These are phyloP conservation scores for Oophaga pumilio DNA, from an alignment of 2,113 vertebrate genomes.

Conservation along the genomic window DNA sequence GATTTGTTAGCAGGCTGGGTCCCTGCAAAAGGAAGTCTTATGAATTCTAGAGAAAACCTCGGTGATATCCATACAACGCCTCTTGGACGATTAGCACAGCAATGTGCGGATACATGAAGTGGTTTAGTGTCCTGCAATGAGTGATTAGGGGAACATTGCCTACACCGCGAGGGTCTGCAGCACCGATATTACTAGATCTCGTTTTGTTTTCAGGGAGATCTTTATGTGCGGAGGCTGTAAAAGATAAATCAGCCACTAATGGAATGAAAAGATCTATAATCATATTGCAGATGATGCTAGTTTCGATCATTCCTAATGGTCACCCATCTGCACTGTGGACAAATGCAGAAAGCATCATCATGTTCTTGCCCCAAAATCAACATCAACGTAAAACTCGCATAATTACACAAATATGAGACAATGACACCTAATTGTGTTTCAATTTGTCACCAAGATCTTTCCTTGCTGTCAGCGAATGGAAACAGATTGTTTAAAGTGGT, in stretches of 20 bases:
- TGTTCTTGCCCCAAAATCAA: no score
- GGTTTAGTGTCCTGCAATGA: not conserved
- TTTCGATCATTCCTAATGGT: no score
- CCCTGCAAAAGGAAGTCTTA: not conserved
- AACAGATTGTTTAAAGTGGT: no score
- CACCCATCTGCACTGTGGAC: not conserved
- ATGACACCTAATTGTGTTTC: not conserved
- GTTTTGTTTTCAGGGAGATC: not conserved
- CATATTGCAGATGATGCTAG: no score
- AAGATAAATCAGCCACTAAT: not conserved
- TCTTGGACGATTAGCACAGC: not conserved
- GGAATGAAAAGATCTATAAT: not conserved
- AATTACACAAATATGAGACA: no score
- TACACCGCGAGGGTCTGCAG: not conserved
- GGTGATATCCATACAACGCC: no score
- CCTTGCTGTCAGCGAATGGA: not conserved
- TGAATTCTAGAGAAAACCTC: no score
- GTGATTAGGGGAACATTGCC: not conserved
- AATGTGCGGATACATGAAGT: not conserved
- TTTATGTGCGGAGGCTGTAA: not conserved
- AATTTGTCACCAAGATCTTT: not conserved
- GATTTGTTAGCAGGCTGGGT: not conserved
- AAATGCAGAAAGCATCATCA: not conserved
- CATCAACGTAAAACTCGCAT: no score
- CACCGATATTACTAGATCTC: constrained; percentile 1